These are phyloP conservation scores for Sarcophilus harrisii DNA, from an alignment of 2,797 vertebrate species.

Conservation along the genomic window DNA sequence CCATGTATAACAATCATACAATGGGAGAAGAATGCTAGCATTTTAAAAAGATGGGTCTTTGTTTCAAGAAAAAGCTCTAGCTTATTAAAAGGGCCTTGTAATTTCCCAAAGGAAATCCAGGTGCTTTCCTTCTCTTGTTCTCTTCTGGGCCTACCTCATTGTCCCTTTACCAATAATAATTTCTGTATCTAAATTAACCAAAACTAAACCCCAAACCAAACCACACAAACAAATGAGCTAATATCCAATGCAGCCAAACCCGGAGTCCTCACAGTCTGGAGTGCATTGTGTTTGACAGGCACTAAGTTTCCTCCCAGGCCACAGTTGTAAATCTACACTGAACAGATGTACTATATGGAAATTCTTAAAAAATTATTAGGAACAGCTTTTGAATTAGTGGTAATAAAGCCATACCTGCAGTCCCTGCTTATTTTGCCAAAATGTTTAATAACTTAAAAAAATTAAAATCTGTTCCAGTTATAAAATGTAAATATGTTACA, in stretches of 20 bases:
- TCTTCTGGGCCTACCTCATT: background rate
- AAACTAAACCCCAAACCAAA: background rate
- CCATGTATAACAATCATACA: background rate
- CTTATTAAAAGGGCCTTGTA: background rate
- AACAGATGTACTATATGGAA: slow-evolving; percentile 65
- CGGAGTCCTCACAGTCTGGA: background rate
- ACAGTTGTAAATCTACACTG: slow-evolving; percentile 66
- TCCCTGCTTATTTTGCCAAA: slow-evolving; percentile 44
- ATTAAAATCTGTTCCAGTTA: slow-evolving; percentile 40
- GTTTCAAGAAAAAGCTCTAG: background rate
- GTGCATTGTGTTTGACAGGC: slow-evolving; percentile 32
- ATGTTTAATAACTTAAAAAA: slow-evolving; percentile 54
- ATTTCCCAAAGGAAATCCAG: background rate
- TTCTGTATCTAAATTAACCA: slow-evolving; percentile 18
- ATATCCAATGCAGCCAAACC: slow-evolving; percentile 12
- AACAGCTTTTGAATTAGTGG: slow-evolving; percentile 69
- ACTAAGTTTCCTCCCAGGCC: slow-evolving; percentile 52
- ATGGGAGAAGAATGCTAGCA: background rate
- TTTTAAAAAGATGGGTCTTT: background rate
- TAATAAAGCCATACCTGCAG: slow-evolving; percentile 65
- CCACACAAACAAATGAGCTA: slow-evolving; percentile 39
- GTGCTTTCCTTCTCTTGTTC: background rate
- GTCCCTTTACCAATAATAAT: background rate
- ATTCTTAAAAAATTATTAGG: slow-evolving; percentile 71
- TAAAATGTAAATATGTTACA: slow-evolving; percentile 42